A percentile compares a stretch with the other conserved stretches of the same genome.
phyloP scores from a whole-genome alignment of 2,888 invertebrate genomes.

The Corythucha ciliata region DNA sequence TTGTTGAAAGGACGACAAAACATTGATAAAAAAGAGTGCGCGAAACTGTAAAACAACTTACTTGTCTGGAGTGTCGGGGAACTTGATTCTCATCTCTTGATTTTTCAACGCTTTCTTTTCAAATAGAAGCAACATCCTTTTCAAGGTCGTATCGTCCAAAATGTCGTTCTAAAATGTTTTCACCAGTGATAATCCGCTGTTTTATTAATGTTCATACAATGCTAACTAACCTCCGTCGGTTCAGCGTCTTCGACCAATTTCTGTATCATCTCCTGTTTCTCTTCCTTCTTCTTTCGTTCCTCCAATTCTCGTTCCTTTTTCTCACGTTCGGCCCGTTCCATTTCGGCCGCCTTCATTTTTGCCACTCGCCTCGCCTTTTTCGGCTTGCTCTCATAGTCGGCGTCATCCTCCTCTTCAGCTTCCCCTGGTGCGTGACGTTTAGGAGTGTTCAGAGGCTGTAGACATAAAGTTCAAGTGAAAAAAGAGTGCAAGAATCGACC shows the following conservation, averaged over 20 bases:
- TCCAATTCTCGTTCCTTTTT: constrained; percentile 27
- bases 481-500: no score
- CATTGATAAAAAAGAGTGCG: not conserved
- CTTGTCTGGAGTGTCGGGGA: constrained; percentile 92
- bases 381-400: constrained; percentile 45
- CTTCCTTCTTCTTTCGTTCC: constrained; percentile 30
- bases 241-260: constrained; percentile 70
- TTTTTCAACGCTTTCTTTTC: constrained; percentile 90
- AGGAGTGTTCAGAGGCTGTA: constrained; percentile 71
- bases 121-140: constrained; percentile 80
- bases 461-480: no score
- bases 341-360: constrained; percentile 34
- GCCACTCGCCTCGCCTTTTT: constrained; percentile 40
- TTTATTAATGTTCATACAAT: constrained; percentile 5
- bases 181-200: not conserved
- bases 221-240: constrained; percentile 54
- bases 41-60: constrained; percentile 37
- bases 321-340: constrained; percentile 31
- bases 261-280: constrained; percentile 55
- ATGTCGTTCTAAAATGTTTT: constrained; percentile 58
- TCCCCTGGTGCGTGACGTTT: constrained; percentile 59
- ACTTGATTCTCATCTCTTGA: constrained; percentile 97
- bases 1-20: not conserved
- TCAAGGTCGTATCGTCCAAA: constrained; percentile 77
- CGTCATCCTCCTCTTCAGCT: constrained; percentile 56